Conservation (phyloP, 2,113 vertebrate genomes). For the Bufo bufo region DNA sequence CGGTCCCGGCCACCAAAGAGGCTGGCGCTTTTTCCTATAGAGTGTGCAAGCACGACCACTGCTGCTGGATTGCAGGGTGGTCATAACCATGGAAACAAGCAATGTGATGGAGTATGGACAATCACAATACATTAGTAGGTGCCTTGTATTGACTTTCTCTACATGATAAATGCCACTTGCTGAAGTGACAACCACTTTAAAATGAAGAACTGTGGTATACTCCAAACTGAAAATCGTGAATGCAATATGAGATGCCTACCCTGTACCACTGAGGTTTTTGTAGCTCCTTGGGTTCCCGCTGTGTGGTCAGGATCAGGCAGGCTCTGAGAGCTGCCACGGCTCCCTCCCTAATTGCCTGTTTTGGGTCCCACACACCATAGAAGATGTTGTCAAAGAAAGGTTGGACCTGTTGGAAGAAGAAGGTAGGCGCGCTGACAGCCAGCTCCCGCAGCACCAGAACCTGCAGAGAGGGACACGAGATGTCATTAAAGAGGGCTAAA, state of each 20-base stretch:
- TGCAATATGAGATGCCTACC: constrained; percentile 67
- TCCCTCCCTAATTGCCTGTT: constrained; percentile 95
- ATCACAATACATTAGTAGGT: too few relatives aligned
- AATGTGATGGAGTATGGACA: too few relatives aligned
- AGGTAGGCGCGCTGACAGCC: constrained; percentile 95
- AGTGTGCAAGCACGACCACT: too few relatives aligned
- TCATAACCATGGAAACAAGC: too few relatives aligned
- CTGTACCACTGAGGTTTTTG: constrained; percentile 99
- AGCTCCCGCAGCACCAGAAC: constrained; percentile 94
- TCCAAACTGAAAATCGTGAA: too few relatives aligned
- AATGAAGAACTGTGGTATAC: too few relatives aligned
- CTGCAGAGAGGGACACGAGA: constrained; percentile 66
- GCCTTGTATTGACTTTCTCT: too few relatives aligned
- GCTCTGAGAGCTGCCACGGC: constrained; percentile 95
- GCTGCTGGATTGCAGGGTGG: too few relatives aligned
- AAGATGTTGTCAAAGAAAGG: constrained; percentile 98
- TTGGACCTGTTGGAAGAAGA: constrained; percentile 99
- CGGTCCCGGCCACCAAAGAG: too few relatives aligned
- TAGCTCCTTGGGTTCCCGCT: constrained; percentile 97
- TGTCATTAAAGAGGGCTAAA: neutral
- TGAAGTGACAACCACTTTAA: too few relatives aligned
- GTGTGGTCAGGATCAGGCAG: constrained; percentile 94
- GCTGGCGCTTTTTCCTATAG: too few relatives aligned
- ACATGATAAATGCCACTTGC: too few relatives aligned
- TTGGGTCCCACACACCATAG: constrained; percentile 96